Percentiles rank a stretch among this genome's conserved stretches.
Conservation (phyloP, 2,888 invertebrate genomes). For the Chymomyza amoena region DNA sequence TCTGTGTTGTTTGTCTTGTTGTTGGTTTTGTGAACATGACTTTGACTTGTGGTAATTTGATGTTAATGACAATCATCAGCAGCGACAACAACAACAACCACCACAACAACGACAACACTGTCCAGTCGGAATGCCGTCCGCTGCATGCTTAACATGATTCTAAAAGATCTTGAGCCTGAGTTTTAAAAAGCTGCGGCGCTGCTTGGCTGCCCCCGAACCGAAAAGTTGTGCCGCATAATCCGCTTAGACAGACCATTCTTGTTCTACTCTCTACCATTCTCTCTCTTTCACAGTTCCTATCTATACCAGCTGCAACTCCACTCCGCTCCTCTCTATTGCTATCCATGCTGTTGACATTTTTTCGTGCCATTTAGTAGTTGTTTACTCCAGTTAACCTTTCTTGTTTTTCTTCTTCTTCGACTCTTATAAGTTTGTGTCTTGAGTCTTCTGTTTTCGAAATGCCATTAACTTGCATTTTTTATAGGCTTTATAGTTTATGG, state of each 20-base stretch:
- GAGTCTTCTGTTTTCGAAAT: constrained; percentile 55
- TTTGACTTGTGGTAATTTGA: constrained; percentile 76
- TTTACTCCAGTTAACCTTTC: constrained; percentile 52
- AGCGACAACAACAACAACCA: constrained; percentile 32
- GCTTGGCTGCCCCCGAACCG: constrained; percentile 11
- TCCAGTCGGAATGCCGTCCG: not conserved
- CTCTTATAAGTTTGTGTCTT: constrained; percentile 55
- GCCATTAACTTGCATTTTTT: constrained; percentile 65
- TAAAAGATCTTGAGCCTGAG: constrained; percentile 43
- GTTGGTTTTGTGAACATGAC: constrained; percentile 56
- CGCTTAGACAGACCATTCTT: constrained; percentile 42
- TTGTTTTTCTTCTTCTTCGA: constrained; percentile 18
- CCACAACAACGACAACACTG: constrained; percentile 5
- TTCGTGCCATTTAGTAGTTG: constrained; percentile 20
- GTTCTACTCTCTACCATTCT: not conserved
- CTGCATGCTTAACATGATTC: constrained; percentile 65
- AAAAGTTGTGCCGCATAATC: constrained; percentile 53
- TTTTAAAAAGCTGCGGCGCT: not conserved
- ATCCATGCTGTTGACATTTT: constrained; percentile 30
- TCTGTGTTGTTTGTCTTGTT: constrained; percentile 12
- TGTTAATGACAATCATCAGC: constrained; percentile 74
- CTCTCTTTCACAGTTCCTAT: not conserved
- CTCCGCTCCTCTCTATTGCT: constrained; percentile 3
- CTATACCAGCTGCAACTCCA: not conserved
- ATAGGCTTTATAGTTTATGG: constrained; percentile 26